phyloP scores from a whole-genome alignment of 1,140 invertebrate genomes.

The Dendrolimus kikuchii region DNA sequence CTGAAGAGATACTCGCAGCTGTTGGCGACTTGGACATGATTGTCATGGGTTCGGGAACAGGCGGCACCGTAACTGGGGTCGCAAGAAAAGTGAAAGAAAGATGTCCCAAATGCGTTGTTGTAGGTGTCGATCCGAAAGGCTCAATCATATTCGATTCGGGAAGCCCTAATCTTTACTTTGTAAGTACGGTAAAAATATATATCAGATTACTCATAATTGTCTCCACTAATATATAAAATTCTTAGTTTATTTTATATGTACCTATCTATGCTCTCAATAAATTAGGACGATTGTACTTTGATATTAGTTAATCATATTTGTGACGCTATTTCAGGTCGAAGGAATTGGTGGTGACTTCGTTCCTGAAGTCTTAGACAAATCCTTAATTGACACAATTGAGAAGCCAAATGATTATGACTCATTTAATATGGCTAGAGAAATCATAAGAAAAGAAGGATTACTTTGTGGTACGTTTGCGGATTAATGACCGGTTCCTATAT shows the following conservation, averaged over 20 bases:
- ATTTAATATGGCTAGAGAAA: slow-evolving; percentile 83
- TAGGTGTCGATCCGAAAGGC: slow-evolving; percentile 88
- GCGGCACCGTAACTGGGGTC: slow-evolving; percentile 85
- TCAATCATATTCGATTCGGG: slow-evolving; percentile 80
- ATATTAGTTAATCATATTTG: background rate
- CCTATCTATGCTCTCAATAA: no score
- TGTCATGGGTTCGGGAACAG: slow-evolving; percentile 86
- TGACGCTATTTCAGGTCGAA: slow-evolving; percentile 70
- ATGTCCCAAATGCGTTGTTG: slow-evolving; percentile 74
- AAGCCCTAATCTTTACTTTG: slow-evolving; percentile 8
- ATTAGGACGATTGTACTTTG: background rate
- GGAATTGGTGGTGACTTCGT: slow-evolving; percentile 93
- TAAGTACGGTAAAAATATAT: slow-evolving; percentile 8
- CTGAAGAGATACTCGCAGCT: slow-evolving; percentile 84
- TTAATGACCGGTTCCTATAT: no score
- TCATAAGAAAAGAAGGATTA: slow-evolving; percentile 94
- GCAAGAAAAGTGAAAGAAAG: slow-evolving; percentile 85
- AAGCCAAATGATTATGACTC: slow-evolving; percentile 88
- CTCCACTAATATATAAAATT: no score
- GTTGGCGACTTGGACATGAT: slow-evolving; percentile 85
- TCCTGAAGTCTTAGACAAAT: slow-evolving; percentile 90
- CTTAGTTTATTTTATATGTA: no score
- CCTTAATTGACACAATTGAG: slow-evolving; percentile 86
- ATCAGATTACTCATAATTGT: background rate
- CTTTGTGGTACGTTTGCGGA: slow-evolving; percentile 80